These are phyloP conservation scores for Drosophila simulans DNA, from an alignment of 1,140 invertebrate species.

Conservation along the genomic window DNA sequence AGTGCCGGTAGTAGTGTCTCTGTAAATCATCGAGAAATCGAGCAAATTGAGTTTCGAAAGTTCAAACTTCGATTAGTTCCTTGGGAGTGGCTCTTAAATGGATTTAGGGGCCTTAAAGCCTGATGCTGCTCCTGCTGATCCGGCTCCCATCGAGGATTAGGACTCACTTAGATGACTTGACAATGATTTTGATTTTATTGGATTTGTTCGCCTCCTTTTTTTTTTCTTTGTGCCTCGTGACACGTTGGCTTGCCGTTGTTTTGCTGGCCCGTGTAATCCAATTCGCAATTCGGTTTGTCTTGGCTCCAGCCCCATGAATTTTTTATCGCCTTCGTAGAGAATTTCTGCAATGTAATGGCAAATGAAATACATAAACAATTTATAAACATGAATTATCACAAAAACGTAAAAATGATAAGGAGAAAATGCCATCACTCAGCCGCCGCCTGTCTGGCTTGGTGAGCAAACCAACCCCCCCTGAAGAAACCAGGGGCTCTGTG, in stretches of 20 bases:
- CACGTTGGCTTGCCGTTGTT: not conserved
- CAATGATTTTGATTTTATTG: conserved; percentile 54
- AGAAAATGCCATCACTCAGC: conserved; percentile 58
- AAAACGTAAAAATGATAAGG: conserved; percentile 75
- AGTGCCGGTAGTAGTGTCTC: conserved; percentile 19
- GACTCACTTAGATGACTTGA: conserved; percentile 39
- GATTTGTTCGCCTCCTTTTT: conserved; percentile 14
- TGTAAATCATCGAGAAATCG: conserved; percentile 58
- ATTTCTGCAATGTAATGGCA: conserved; percentile 70
- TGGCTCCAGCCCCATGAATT: conserved; percentile 33
- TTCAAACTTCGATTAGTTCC: conserved; percentile 3
- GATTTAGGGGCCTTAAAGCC: not conserved
- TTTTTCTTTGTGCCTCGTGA: not conserved
- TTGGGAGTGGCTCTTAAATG: not conserved
- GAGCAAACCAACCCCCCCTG: too few species aligned
- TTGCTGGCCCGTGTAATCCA: conserved; percentile 27
- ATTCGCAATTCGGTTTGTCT: conserved; percentile 45
- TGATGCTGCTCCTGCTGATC: not conserved
- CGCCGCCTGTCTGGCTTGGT: conserved; percentile 11
- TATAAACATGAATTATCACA: conserved; percentile 78
- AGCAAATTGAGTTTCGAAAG: conserved; percentile 61
- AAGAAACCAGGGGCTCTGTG: conserved; percentile 5
- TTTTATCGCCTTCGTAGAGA: conserved; percentile 22
- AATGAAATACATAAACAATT: conserved; percentile 78
- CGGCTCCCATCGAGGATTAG: conserved; percentile 5